These are phyloP conservation scores for Colletes collaris DNA, from an alignment of 2,888 invertebrate species.

Conservation along the genomic window DNA sequence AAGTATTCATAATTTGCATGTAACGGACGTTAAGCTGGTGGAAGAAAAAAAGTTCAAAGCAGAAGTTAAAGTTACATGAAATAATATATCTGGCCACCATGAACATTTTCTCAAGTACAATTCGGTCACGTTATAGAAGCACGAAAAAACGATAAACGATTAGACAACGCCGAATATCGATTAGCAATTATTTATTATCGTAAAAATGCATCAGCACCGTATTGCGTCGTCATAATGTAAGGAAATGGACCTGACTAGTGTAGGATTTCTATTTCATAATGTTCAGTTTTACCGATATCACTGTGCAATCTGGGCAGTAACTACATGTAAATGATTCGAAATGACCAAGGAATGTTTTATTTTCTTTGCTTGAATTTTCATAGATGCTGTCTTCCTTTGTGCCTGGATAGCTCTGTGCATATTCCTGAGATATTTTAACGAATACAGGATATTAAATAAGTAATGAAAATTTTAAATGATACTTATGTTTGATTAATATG, in stretches of 20 bases:
- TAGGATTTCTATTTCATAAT: slow-evolving; percentile 58
- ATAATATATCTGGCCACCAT: slow-evolving; percentile 24
- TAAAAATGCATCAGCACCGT: slow-evolving; percentile 44
- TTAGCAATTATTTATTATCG: slow-evolving; percentile 61
- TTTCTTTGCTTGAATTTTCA: slow-evolving; percentile 47
- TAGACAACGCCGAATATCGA: slow-evolving; percentile 33
- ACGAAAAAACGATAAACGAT: slow-evolving; percentile 12
- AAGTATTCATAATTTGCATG: slow-evolving; percentile 91
- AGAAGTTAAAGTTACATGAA: slow-evolving; percentile 64
- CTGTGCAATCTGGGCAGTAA: slow-evolving; percentile 35
- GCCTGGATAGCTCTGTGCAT: slow-evolving; percentile 36
- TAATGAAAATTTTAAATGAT: slow-evolving; percentile 42
- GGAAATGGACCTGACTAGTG: slow-evolving; percentile 56
- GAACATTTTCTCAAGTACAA: slow-evolving; percentile 46
- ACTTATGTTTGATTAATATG: slow-evolving; percentile 5
- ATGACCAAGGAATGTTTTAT: slow-evolving; percentile 43
- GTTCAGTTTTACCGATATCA: slow-evolving; percentile 45
- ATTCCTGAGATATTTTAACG: slow-evolving; percentile 32
- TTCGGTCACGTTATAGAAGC: slow-evolving; percentile 44
- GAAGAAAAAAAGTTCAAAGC: slow-evolving; percentile 82
- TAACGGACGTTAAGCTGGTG: slow-evolving; percentile 91
- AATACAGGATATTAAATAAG: slow-evolving; percentile 58
- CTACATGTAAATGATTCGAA: slow-evolving; percentile 52
- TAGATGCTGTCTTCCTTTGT: slow-evolving; percentile 57
- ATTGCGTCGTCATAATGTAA: slow-evolving; percentile 44